Conservation (phyloP, 1,140 invertebrate species). For the Drosophila funebris region DNA sequence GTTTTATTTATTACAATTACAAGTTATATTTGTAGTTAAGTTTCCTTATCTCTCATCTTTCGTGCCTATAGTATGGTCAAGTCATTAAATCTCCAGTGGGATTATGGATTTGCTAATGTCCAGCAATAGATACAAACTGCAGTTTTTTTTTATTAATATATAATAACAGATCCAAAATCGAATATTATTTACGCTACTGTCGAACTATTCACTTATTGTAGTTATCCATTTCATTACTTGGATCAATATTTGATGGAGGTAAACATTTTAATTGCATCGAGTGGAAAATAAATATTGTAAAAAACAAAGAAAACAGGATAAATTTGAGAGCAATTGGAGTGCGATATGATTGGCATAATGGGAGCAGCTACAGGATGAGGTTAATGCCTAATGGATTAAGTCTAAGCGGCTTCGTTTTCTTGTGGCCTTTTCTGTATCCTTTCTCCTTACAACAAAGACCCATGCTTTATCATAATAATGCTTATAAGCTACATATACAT, state of each 20-base stretch:
- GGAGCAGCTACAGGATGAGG: slow-evolving; percentile 22
- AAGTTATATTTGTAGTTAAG: slow-evolving; percentile 20
- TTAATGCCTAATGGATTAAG: slow-evolving; percentile 25
- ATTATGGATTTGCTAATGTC: slow-evolving; percentile 1
- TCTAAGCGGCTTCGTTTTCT: slow-evolving; percentile 25
- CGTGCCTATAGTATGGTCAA: slow-evolving; percentile 3
- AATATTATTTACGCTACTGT: slow-evolving; percentile 20
- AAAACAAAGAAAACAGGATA: slow-evolving; percentile 1
- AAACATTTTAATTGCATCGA: slow-evolving; percentile 24
- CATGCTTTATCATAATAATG: slow-evolving; percentile 31
- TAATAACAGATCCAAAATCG: slow-evolving; percentile 12
- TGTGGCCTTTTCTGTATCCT: neutral
- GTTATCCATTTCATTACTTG: slow-evolving; percentile 2
- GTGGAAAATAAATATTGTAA: slow-evolving; percentile 11
- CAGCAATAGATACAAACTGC: neutral
- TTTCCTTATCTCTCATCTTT: neutral
- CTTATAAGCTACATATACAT: slow-evolving; percentile 39
- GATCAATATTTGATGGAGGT: slow-evolving; percentile 10
- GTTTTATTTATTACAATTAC: slow-evolving; percentile 33
- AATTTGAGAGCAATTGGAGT: slow-evolving; percentile 24
- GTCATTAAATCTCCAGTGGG: neutral
- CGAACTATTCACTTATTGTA: slow-evolving; percentile 19
- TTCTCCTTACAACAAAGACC: slow-evolving; percentile 28
- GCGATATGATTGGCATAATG: slow-evolving; percentile 49
- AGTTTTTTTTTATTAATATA: slow-evolving; percentile 16